Evolutionary conservation across 2,888 invertebrate species (phyloP).

Genomic region (Hololepta plana): DNA sequence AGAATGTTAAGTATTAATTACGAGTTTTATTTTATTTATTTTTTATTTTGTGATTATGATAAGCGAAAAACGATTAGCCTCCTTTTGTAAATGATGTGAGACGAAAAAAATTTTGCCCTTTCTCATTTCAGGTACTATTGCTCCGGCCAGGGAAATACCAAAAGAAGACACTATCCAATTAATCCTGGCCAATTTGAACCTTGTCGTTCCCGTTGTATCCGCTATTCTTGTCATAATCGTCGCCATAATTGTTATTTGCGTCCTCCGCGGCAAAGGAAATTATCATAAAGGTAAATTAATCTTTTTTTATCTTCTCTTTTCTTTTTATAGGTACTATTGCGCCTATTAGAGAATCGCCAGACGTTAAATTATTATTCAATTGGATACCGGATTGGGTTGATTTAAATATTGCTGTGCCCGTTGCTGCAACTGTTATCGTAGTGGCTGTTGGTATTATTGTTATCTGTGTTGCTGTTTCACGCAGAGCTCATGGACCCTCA

Average conservation of each 20-base stretch:
- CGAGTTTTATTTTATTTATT: too few species aligned
- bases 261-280: slow-evolving; percentile 68
- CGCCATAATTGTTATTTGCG: slow-evolving; percentile 84
- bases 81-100: background rate
- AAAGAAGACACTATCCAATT: slow-evolving; percentile 75
- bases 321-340: slow-evolving; percentile 56
- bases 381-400: slow-evolving; percentile 81
- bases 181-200: slow-evolving; percentile 77
- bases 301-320: slow-evolving; percentile 8
- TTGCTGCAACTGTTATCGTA: slow-evolving; percentile 77
- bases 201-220: slow-evolving; percentile 85
- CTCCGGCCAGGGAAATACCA: slow-evolving; percentile 73
- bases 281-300: slow-evolving; percentile 63
- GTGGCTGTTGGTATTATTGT: slow-evolving; percentile 81
- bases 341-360: slow-evolving; percentile 40
- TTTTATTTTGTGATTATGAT: too few species aligned
- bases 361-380: slow-evolving; percentile 38
- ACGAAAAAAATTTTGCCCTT: slow-evolving; percentile 5
- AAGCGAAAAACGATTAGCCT: background rate
- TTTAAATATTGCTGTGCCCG: slow-evolving; percentile 77
- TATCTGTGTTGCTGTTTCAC: slow-evolving; percentile 72
- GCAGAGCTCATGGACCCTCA: slow-evolving; percentile 47
- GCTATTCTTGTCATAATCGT: slow-evolving; percentile 84
- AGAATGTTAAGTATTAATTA: too few species aligned
- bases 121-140: slow-evolving; percentile 81